A percentile compares a stretch with the other conserved stretches of the same genome.
phyloP scores from a whole-genome alignment of 2,113 vertebrate species.

The Bucco capensis region DNA sequence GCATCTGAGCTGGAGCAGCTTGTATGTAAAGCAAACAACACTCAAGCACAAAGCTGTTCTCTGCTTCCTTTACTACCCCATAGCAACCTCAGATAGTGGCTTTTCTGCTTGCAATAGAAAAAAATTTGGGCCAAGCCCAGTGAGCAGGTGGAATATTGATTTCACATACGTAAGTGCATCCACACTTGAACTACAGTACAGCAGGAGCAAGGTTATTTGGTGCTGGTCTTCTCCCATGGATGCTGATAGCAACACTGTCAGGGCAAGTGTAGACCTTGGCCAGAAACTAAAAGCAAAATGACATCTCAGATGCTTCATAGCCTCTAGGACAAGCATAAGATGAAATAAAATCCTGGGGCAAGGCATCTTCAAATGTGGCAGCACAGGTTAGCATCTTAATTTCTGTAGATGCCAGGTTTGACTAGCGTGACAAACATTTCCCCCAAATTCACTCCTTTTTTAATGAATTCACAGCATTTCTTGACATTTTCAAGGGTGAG shows the following conservation, averaged over 20 bases:
- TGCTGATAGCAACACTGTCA: accelerated
- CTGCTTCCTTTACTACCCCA: not conserved
- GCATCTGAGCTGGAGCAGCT: not conserved
- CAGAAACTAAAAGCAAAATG: not conserved
- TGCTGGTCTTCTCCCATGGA: accelerated
- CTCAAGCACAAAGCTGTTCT: not conserved
- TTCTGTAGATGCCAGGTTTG: not conserved
- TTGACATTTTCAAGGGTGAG: not conserved
- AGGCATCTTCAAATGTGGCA: not conserved
- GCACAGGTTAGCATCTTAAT: not conserved
- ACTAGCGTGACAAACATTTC: not conserved
- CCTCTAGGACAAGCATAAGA: not conserved
- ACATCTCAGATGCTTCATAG: not conserved
- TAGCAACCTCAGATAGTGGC: not conserved
- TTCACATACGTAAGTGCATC: accelerated
- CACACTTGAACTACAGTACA: accelerated
- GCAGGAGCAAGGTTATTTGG: not conserved
- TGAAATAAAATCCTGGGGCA: not conserved
- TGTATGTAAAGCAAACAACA: not conserved
- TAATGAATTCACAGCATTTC: not conserved
- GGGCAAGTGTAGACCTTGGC: accelerated
- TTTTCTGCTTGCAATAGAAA: not conserved
- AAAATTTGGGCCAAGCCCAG: not conserved
- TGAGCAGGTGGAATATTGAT: not conserved
- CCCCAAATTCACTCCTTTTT: not conserved